Evolutionary conservation across 1,140 invertebrate genomes (phyloP).

Genomic region (Schlechtendalia chinensis): DNA sequence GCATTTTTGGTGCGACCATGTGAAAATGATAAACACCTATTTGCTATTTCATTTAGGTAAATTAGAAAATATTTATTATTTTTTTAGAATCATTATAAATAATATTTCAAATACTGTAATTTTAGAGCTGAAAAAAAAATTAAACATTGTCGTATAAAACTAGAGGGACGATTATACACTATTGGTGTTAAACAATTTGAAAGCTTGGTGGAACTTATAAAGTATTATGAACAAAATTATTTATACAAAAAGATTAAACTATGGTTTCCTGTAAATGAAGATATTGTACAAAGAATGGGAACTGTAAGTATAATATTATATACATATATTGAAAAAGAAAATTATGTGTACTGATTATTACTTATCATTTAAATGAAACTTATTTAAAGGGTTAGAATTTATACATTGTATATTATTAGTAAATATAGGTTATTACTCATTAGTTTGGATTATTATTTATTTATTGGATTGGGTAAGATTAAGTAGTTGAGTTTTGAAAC

Average conservation of each 20-base stretch:
- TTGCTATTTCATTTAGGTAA: slow-evolving; percentile 93
- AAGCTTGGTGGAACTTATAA: slow-evolving; percentile 87
- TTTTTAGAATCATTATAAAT: not conserved
- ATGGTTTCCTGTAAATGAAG: slow-evolving; percentile 80
- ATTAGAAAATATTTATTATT: not conserved
- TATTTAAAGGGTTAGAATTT: slow-evolving; percentile 9
- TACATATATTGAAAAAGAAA: not conserved
- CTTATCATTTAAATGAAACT: slow-evolving; percentile 7
- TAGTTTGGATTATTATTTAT: slow-evolving; percentile 13
- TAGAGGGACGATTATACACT: slow-evolving; percentile 84
- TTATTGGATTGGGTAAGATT: slow-evolving; percentile 42
- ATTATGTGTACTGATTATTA: not conserved
- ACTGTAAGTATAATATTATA: slow-evolving; percentile 27
- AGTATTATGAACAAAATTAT: slow-evolving; percentile 86
- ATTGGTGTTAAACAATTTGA: slow-evolving; percentile 91
- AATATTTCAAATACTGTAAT: slow-evolving; percentile 53
- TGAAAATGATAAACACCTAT: slow-evolving; percentile 79
- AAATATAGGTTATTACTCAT: not conserved
- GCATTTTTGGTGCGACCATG: slow-evolving; percentile 88
- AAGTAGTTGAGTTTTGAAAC: slow-evolving; percentile 36
- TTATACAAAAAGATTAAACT: slow-evolving; percentile 88
- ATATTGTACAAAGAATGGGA: slow-evolving; percentile 63
- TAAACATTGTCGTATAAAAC: slow-evolving; percentile 90
- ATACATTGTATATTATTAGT: not conserved
- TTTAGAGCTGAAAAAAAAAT: slow-evolving; percentile 85